Percentiles rank a stretch among this genome's conserved stretches.
Evolutionary conservation across 2,888 invertebrate species (phyloP).

Genomic region (Mactromeris polynyma): DNA sequence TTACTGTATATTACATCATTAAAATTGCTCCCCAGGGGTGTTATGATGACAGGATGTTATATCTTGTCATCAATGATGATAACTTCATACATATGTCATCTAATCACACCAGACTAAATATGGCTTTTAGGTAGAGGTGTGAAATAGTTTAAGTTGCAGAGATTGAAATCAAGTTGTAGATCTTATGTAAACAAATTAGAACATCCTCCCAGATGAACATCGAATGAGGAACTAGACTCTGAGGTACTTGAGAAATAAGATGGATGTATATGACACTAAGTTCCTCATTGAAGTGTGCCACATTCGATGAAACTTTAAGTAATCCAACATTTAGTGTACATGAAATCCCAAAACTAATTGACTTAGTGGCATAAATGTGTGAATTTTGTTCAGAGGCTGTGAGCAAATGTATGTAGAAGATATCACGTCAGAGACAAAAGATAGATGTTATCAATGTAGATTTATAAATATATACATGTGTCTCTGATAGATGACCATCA

Average conservation of each 20-base stretch:
- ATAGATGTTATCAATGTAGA: too few relatives aligned
- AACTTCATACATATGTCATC: constrained; percentile 52
- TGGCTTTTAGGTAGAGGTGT: constrained; percentile 29
- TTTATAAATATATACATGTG: too few relatives aligned
- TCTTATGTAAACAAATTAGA: constrained; percentile 42
- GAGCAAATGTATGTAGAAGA: too few relatives aligned
- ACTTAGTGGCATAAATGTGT: not conserved
- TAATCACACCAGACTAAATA: constrained; percentile 21
- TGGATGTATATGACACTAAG: constrained; percentile 29
- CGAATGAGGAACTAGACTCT: constrained; percentile 34
- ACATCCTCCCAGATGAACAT: constrained; percentile 4
- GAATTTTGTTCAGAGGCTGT: not conserved
- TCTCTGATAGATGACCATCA: too few relatives aligned
- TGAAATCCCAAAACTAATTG: not conserved
- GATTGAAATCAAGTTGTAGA: constrained; percentile 17
- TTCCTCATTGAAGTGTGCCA: not conserved
- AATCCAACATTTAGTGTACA: not conserved
- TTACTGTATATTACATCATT: constrained; percentile 30
- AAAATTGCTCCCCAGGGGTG: constrained; percentile 30
- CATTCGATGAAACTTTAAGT: not conserved
- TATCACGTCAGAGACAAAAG: too few relatives aligned
- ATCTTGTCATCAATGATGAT: constrained; percentile 54
- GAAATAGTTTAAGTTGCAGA: constrained; percentile 33
- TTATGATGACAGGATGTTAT: constrained; percentile 30
- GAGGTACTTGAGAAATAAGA: constrained; percentile 22